phyloP scores from a whole-genome alignment of 2,888 invertebrate genomes.

The Rhynchonema sp. region DNA sequence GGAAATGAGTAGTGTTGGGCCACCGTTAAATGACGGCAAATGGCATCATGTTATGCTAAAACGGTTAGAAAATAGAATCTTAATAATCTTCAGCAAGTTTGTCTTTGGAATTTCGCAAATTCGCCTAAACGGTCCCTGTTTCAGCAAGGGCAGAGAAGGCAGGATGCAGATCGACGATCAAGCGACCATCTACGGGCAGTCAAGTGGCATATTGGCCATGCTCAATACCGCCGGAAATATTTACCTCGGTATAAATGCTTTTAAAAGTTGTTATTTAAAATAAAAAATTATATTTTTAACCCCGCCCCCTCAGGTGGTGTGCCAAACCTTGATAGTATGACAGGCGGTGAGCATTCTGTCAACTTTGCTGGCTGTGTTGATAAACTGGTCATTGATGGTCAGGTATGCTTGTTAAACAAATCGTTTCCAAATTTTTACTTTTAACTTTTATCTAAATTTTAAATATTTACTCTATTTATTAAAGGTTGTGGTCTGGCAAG shows the following conservation, averaged over 20 bases:
- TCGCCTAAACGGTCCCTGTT: background rate
- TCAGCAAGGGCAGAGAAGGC: conserved; percentile 37
- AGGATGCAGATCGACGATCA: conserved; percentile 52
- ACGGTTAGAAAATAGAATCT: conserved; percentile 17
- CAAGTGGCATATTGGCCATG: conserved; percentile 23
- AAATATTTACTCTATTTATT: too few relatives aligned
- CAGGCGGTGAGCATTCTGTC: too few relatives aligned
- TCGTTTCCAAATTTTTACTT: too few relatives aligned
- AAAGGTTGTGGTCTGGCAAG: too few relatives aligned
- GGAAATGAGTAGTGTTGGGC: conserved; percentile 41
- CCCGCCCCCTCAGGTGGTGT: too few relatives aligned
- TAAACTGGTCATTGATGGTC: too few relatives aligned
- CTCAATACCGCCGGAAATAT: conserved; percentile 56
- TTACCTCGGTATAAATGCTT: conserved; percentile 59
- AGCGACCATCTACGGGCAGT: conserved; percentile 43
- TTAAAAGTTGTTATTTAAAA: too few relatives aligned
- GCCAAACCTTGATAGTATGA: too few relatives aligned
- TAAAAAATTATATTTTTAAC: too few relatives aligned
- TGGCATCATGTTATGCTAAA: conserved; percentile 48
- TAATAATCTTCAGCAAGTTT: background rate
- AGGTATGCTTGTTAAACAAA: too few relatives aligned
- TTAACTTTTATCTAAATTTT: too few relatives aligned
- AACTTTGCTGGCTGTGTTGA: too few relatives aligned
- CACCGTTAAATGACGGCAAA: conserved; percentile 52
- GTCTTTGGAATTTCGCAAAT: background rate